These are phyloP conservation scores for Bubo bubo DNA, from an alignment of 2,113 vertebrate genomes.

Conservation along the genomic window DNA sequence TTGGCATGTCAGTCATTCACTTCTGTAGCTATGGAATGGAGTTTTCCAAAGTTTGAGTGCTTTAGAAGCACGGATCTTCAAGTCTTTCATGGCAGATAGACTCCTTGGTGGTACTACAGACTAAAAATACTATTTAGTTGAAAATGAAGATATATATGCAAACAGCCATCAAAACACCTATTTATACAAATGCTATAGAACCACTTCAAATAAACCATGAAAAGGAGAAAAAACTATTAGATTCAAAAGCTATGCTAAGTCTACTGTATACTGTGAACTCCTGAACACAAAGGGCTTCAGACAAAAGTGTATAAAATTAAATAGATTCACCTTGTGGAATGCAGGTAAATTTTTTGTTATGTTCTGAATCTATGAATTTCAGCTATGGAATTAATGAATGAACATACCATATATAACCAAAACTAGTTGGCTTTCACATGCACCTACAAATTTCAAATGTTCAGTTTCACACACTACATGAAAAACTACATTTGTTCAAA, in stretches of 20 bases:
- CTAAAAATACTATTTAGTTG: background rate
- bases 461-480: background rate
- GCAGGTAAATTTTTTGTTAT: background rate
- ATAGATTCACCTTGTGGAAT: background rate
- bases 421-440: fast-evolving
- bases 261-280: background rate
- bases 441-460: background rate
- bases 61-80: background rate
- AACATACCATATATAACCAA: background rate
- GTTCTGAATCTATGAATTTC: background rate
- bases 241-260: background rate
- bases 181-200: background rate
- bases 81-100: background rate
- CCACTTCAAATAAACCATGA: background rate
- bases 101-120: background rate
- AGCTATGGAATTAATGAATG: background rate
- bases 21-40: background rate
- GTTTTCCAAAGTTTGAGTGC: background rate
- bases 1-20: background rate
- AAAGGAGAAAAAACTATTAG: background rate
- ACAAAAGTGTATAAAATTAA: background rate
- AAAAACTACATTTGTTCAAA: background rate
- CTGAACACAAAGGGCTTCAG: background rate
- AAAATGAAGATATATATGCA: background rate
- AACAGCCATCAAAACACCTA: background rate